Base-by-base conservation (phyloP, 2,797 vertebrate genomes). In the Intellagama lesueurii region DNA sequence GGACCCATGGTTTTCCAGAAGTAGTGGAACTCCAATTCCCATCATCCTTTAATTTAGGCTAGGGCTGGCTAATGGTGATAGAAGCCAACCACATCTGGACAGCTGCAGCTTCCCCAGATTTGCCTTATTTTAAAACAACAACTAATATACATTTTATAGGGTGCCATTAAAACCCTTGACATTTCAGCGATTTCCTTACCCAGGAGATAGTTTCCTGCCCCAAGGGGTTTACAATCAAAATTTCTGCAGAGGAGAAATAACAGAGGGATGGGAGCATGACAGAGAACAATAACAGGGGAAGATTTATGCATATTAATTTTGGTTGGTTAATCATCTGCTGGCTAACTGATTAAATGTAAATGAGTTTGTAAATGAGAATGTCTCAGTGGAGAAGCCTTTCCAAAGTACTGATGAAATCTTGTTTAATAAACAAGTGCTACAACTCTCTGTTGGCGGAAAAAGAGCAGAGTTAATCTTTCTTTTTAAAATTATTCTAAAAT, bases 281-380 rank as follows among this genome's bases (percentile, higher is more conserved):
- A 64, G 47, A 73, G 35, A 60, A 80, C 44, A 60, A 68, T 16
- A 89, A 64, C 5, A 44, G 30, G 49, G 28, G 52, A 30, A 4
- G 68, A 72, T 79, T 44, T 32, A 81, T 73, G 69, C 83, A 89
- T 72, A 73, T 80, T 88, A 89, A 89, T 89, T 80, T 75, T 85
- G 35, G 88, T n/a, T 49, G 83, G 79, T 85, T 89, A 89, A 89
- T 85, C 83, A 89, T 28, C 52, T 80, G 68, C 76, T 22, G 56
- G 56, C 73, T 47, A 72, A 80, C 82, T 85, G 88, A 89, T 89
- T 79, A 83, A 84, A 89, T 89, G 76, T 19, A 89, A 89, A 89
- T 85, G 75, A 56, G 79, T 64, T 80, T 80, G 88, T 68, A 80
- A 89, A 89, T 73, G 76, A 73, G 76, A 47, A 49, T 72, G 28